Evolutionary conservation across 1,140 invertebrate genomes (phyloP), one percentile per base, ranked within the genome.

Genomic region (Episyrphus balteatus): DNA sequence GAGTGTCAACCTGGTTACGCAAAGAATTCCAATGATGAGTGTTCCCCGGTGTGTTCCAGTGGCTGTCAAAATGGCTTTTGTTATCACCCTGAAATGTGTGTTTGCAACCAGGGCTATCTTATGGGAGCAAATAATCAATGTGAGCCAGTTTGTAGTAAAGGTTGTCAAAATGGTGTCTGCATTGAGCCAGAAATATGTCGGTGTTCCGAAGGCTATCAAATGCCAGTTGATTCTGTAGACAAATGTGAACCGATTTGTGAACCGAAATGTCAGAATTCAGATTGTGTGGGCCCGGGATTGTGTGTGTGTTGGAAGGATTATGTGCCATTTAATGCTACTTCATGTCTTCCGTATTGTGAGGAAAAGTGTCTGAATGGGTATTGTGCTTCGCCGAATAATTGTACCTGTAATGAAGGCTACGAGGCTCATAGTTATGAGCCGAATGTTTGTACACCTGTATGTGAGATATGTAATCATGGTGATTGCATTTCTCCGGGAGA

Each of bases 31-130:
- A 59, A 42, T 42, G 50, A 56, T 10, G 64, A 59, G 55, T 79
- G 76, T 52, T 19, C 59, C 12, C 76, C 77, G 3, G 68, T 71
- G 3, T 80, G 77, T 55, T 61, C 55, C 6, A 50, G 62, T 15
- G 70, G 67, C 2, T 80, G 79, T 52, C 51, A 68, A 0, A 75
- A 82, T 51, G 74, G 72, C 0, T 55, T 64, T 13, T 83, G 80
- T 57, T 56, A 61, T 14, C 68, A 64, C 0, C 79, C 79, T 0
- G 68, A 79, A 2, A 59, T 55, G 1, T 82, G 80, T 56, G 62
- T 66, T 13, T 81, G 78, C 46, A 74, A 71, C 51, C 65, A 70
- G 17, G 77, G 76, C 34, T 75, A 76, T 47, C 72, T 77, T 11
- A 74, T 71, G 51, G 52, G 49, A 1, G 49, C 50, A 10, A 33